These are phyloP conservation scores for Malacosoma neustria DNA, from an alignment of 2,888 invertebrate species.

Conservation along the genomic window DNA sequence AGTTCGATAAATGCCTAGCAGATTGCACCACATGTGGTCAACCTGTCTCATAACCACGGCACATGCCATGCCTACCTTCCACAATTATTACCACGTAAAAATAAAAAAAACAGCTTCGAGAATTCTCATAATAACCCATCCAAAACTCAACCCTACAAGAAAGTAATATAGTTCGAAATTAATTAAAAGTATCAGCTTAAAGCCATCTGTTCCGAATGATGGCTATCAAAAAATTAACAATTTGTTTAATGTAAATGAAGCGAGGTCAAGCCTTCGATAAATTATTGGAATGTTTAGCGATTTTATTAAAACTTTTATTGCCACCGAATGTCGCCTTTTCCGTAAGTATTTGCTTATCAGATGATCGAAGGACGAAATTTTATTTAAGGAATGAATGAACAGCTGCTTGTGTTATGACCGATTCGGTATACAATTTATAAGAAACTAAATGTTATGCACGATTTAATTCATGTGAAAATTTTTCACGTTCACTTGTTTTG, in stretches of 20 bases:
- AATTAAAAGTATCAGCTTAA: slow-evolving; percentile 18
- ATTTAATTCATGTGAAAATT: too few relatives aligned
- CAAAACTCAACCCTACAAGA: slow-evolving; percentile 14
- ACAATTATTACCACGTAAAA: slow-evolving; percentile 53
- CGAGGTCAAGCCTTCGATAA: slow-evolving; percentile 63
- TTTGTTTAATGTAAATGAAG: slow-evolving; percentile 74
- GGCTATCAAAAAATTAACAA: slow-evolving; percentile 74
- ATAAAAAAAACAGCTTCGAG: slow-evolving; percentile 47
- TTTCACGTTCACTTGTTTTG: too few relatives aligned
- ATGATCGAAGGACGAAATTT: slow-evolving; percentile 38
- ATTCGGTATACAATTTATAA: too few relatives aligned
- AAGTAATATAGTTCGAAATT: slow-evolving; percentile 16
- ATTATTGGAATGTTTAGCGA: slow-evolving; percentile 62
- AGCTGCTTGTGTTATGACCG: slow-evolving; percentile 37
- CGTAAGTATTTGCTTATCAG: slow-evolving; percentile 54
- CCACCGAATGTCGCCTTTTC: slow-evolving; percentile 70
- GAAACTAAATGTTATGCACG: too few relatives aligned
- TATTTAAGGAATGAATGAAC: slow-evolving; percentile 43
- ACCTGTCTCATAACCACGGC: slow-evolving; percentile 70
- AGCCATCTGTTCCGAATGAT: slow-evolving; percentile 70
- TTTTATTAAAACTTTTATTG: slow-evolving; percentile 52
- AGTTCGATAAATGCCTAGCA: slow-evolving; percentile 56
- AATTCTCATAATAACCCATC: slow-evolving; percentile 14
- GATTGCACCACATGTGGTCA: slow-evolving; percentile 72
- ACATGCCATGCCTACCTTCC: slow-evolving; percentile 67